phyloP scores from a whole-genome alignment of 92 coral and sea anemone species.

The Epizoanthus fatuus region DNA sequence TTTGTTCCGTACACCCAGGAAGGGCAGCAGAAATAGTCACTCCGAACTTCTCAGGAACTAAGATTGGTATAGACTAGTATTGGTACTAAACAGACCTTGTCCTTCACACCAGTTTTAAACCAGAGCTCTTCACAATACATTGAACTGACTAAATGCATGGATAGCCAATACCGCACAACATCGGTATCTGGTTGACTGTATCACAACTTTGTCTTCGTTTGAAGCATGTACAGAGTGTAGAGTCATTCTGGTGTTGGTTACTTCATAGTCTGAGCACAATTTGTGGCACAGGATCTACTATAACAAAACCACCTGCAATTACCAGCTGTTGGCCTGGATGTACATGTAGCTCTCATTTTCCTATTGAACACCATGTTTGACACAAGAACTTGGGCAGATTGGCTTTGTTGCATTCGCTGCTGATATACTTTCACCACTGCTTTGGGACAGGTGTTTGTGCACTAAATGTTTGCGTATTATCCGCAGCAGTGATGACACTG shows the following conservation, averaged over 20 bases:
- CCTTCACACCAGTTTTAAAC: conserved; percentile 25
- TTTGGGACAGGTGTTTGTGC: conserved; percentile 70
- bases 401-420: conserved; percentile 56
- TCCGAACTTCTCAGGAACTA: conserved; percentile 60
- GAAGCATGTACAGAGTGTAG: conserved; percentile 59
- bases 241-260: background rate
- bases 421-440: conserved; percentile 67
- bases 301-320: conserved; percentile 72
- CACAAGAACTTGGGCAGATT: conserved; percentile 62
- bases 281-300: conserved; percentile 16
- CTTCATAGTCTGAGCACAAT: conserved; percentile 27
- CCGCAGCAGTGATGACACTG: too few relatives aligned
- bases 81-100: conserved; percentile 63
- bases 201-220: conserved; percentile 52
- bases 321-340: conserved; percentile 70
- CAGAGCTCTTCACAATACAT: conserved; percentile 49
- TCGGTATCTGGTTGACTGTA: conserved; percentile 72
- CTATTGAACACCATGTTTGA: conserved; percentile 52
- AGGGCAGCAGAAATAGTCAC: conserved; percentile 55
- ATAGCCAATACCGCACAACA: conserved; percentile 61
- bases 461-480: background rate
- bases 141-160: background rate
- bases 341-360: conserved; percentile 24
- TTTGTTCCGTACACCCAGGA: conserved; percentile 72
- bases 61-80: conserved; percentile 17